Evolutionary conservation across 2,797 vertebrate species (phyloP).

Genomic region (Falco peregrinus): DNA sequence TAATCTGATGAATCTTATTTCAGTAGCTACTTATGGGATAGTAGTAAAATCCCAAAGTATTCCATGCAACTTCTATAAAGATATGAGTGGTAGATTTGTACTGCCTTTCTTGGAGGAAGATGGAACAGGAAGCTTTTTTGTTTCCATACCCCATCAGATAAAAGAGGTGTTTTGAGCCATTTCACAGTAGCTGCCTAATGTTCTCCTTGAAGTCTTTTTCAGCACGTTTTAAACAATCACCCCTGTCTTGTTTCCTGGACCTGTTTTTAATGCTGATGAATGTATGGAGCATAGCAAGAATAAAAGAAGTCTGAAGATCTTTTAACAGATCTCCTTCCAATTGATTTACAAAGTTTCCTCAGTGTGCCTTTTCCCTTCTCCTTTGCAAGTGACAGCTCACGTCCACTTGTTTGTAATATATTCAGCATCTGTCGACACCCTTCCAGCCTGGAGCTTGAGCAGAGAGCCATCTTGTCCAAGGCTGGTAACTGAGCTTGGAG

Average conservation of each 20-base stretch:
- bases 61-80: neutral
- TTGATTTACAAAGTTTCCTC: neutral
- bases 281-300: neutral
- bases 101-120: neutral
- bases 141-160: neutral
- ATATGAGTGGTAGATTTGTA: neutral
- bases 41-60: neutral
- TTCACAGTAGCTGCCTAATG: neutral
- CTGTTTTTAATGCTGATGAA: neutral
- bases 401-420: conserved; percentile 56
- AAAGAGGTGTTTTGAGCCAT: neutral
- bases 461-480: conserved; percentile 20
- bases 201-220: neutral
- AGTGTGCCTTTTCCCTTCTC: neutral
- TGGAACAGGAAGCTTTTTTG: neutral
- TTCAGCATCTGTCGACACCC: conserved; percentile 55
- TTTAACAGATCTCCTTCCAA: neutral
- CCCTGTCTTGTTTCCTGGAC: neutral
- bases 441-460: conserved; percentile 19
- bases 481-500: conserved; percentile 62
- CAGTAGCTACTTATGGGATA: neutral
- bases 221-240: neutral
- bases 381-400: neutral
- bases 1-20: neutral
- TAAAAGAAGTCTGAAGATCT: neutral